Conservation (phyloP, 1,140 invertebrate species). For the Globodera rostochiensis region DNA sequence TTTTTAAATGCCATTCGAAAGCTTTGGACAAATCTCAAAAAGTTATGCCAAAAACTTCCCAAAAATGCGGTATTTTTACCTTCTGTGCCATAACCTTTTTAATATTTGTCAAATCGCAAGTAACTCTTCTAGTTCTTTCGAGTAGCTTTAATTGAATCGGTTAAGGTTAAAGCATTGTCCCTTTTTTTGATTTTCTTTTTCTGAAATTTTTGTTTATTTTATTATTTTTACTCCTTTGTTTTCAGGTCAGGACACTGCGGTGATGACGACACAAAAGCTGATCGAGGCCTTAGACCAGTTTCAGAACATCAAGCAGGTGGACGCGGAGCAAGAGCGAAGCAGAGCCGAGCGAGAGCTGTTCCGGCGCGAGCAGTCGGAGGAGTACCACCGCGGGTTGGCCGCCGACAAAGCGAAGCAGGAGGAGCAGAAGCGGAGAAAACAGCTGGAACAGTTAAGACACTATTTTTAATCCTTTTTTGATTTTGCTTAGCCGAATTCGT, state of each 20-base stretch:
- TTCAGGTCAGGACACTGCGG: conserved; percentile 36
- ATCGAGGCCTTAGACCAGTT: conserved; percentile 41
- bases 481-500: no score
- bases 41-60: no score
- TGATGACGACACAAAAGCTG: conserved; percentile 39
- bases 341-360: conserved; percentile 48
- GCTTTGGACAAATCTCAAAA: no score
- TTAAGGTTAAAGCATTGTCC: no score
- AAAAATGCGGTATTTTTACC: no score
- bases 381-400: conserved; percentile 47
- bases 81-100: no score
- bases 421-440: conserved; percentile 28
- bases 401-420: conserved; percentile 42
- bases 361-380: conserved; percentile 46
- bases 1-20: no score
- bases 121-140: no score
- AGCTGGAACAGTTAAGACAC: conserved; percentile 29
- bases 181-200: no score
- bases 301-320: conserved; percentile 38
- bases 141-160: no score
- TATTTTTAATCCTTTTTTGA: background rate
- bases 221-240: conserved; percentile 3
- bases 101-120: no score
- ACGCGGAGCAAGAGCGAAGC: conserved; percentile 37
- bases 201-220: background rate